phyloP scores from a whole-genome alignment of 1,140 invertebrate genomes.

The Papilio helenus region DNA sequence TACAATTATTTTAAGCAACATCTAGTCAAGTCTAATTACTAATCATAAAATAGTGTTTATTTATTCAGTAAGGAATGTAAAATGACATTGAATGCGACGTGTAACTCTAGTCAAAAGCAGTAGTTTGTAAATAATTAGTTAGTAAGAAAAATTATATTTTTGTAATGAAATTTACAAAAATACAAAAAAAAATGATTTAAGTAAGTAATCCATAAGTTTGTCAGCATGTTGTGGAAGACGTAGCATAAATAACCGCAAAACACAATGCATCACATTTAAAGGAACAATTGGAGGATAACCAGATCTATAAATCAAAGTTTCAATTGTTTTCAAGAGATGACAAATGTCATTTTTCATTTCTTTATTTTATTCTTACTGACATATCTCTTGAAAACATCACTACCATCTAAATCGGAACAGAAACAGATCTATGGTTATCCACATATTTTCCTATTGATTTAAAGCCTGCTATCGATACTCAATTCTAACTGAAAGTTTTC shows the following conservation, averaged over 20 bases:
- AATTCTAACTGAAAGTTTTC: no score
- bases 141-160: neutral
- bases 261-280: neutral
- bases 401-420: neutral
- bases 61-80: neutral
- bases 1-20: neutral
- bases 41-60: neutral
- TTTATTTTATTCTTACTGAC: no score
- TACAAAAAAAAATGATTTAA: neutral
- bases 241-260: neutral
- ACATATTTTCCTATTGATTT: neutral
- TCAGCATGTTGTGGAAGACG: neutral
- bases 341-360: no score
- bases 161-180: neutral
- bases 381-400: neutral
- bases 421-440: neutral
- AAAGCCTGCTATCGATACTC: neutral
- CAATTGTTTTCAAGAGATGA: no score
- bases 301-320: no score
- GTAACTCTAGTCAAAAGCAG: conserved; percentile 43
- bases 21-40: conserved; percentile 9
- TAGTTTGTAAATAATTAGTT: conserved; percentile 44
- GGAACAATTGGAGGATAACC: no score
- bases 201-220: neutral
- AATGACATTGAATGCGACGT: conserved; percentile 11